Conservation (phyloP, 2,113 vertebrate species). For the Oryzias celebensis region DNA sequence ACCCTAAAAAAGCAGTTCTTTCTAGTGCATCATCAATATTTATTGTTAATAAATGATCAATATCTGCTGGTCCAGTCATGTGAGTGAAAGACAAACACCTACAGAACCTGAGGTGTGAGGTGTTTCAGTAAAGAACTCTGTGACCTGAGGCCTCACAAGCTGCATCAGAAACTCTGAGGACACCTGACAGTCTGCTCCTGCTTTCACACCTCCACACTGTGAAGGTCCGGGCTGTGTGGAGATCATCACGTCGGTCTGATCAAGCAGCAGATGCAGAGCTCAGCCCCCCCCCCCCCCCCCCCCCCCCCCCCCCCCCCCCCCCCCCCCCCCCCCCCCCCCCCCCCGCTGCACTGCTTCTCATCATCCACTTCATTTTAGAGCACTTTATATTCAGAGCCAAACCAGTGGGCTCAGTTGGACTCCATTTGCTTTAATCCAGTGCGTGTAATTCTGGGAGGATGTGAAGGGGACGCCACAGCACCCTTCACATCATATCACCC, state of each 20-base stretch:
- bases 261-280: slow-evolving; percentile 54
- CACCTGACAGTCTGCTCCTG: slow-evolving; percentile 25
- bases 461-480: background rate
- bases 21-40: too few species aligned
- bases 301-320: background rate
- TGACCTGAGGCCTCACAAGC: too few species aligned
- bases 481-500: too few species aligned
- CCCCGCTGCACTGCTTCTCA: slow-evolving; percentile 3
- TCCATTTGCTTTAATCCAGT: slow-evolving; percentile 3
- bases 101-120: too few species aligned
- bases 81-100: too few species aligned
- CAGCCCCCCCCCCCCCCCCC: background rate
- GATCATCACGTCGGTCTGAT: slow-evolving; percentile 48
- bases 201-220: background rate
- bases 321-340: background rate
- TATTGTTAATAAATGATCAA: too few species aligned
- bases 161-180: slow-evolving; percentile 4
- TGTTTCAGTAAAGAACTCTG: too few species aligned
- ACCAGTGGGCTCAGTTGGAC: slow-evolving; percentile 2
- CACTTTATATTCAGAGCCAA: slow-evolving; percentile 11
- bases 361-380: slow-evolving; percentile 36
- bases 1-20: too few species aligned
- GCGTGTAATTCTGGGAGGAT: background rate
- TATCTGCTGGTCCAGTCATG: too few species aligned
- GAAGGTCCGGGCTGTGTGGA: slow-evolving; percentile 11